phyloP scores from a whole-genome alignment of 1,140 invertebrate species.

The Ceratosolen solmsi region DNA sequence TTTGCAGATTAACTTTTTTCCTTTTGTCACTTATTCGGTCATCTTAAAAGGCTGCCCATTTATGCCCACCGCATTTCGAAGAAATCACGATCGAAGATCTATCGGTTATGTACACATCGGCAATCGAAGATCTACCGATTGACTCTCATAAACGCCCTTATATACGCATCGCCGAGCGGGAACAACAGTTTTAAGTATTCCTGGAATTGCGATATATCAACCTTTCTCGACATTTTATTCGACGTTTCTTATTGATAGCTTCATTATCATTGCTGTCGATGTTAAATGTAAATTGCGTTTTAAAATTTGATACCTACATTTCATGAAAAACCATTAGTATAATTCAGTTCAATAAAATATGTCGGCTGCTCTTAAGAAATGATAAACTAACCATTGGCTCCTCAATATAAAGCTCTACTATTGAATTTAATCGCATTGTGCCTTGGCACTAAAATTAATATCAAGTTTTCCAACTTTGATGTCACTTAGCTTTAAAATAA shows the following conservation, averaged over 20 bases:
- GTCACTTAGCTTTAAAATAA: neutral
- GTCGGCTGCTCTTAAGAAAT: neutral
- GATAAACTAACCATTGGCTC: neutral
- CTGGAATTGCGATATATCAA: conserved; percentile 22
- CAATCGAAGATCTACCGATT: conserved; percentile 21
- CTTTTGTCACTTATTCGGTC: conserved; percentile 23
- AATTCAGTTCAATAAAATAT: neutral
- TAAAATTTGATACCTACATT: conserved; percentile 22
- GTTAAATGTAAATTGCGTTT: conserved; percentile 26
- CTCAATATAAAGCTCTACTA: neutral
- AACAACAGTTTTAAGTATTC: conserved; percentile 13
- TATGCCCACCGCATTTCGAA: conserved; percentile 13
- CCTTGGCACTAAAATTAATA: neutral
- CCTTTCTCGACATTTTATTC: conserved; percentile 11
- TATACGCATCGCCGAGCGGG: neutral
- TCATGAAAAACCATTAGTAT: conserved; percentile 28
- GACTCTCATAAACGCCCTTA: conserved; percentile 8
- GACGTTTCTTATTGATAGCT: conserved; percentile 22
- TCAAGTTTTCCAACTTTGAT: neutral
- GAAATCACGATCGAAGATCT: conserved; percentile 23
- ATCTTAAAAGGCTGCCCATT: neutral
- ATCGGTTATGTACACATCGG: neutral
- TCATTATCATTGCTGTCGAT: conserved; percentile 30
- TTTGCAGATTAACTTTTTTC: conserved; percentile 17
- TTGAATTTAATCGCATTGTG: neutral